Base-by-base conservation (phyloP, 2,888 invertebrate species). In the Uloborus plumipes region DNA sequence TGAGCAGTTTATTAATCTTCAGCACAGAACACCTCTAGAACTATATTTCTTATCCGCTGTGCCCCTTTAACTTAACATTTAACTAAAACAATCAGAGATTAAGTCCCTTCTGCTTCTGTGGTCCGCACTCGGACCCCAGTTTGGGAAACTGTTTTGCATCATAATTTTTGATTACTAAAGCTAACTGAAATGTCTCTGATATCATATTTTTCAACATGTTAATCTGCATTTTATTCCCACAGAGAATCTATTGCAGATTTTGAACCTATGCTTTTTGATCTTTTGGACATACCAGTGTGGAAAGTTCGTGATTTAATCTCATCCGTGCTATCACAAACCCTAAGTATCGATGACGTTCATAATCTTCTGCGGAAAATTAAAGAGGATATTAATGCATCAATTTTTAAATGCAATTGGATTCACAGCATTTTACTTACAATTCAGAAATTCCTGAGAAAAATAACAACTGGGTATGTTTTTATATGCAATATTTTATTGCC, bases 281-380 rank as follows among this genome's bases (percentile, higher is more conserved):
- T 84, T 14, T 49, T 84, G 16, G 59, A 76, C 47, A 65, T 75
- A 14, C 80, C 80, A 20, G 65, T 84, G 1, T 84, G 84, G 84
- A 80, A 73, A 61, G 71, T 84, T 1, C 50, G 84, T 18, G 76
- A 73, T n/a, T 64, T 84, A 15, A 67, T 74, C 39, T 67, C 81
- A 2, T 81, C 80, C 15, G 75, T 58, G 26, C 67, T 84, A 14
- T 76, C 76, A 26, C 20, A 65, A 14, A n/a, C 81, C 14, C 26
- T 84, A 16, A 53, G 26, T 50, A n/a, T 9, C 9, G n/a, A 74
- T 50, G 66, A 82, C 18, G 13, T 70, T 39, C 16, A 39, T 7
- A 1, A 47, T 39, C 18, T 47, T 20, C 11, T 71, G 31, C 51
- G 71, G 49, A 51, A 74, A 62, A 31, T 69, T 16, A 62, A 49